Conservation (phyloP, 2,797 vertebrate genomes). For the Leucoraja ocellata region DNA sequence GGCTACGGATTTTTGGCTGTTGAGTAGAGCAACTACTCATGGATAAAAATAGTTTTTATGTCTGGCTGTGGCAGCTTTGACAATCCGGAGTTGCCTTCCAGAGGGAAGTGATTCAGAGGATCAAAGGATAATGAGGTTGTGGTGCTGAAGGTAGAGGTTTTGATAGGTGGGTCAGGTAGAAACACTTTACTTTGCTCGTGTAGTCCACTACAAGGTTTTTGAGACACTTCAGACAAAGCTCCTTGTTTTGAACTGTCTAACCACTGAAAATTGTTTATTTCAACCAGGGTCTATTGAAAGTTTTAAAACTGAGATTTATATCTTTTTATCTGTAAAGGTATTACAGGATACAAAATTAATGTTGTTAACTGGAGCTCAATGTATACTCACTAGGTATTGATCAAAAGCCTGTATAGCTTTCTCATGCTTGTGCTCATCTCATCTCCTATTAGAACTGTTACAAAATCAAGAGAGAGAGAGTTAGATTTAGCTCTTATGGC, state of each 20-base stretch:
- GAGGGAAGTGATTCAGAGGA: too few species aligned
- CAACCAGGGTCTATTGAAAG: neutral
- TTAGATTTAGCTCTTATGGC: too few species aligned
- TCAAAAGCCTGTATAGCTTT: neutral
- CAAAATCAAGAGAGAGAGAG: neutral
- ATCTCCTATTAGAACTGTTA: neutral
- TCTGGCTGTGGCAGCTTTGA: too few species aligned
- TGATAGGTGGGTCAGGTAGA: neutral
- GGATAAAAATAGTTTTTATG: too few species aligned
- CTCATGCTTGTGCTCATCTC: too few species aligned
- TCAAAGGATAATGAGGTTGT: neutral
- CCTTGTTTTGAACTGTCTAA: too few species aligned
- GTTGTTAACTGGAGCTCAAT: neutral
- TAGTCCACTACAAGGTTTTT: neutral
- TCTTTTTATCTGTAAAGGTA: neutral
- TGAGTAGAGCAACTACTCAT: too few species aligned
- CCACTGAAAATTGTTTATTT: too few species aligned
- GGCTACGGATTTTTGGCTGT: too few species aligned
- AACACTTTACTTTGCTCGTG: neutral
- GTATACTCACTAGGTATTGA: neutral
- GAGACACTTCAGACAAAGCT: too few species aligned
- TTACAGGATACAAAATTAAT: neutral
- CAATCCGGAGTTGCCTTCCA: too few species aligned
- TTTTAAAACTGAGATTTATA: neutral
- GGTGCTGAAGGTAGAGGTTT: neutral